Base-by-base conservation (phyloP, 1,140 invertebrate species). In the Vanessa tameamea region DNA sequence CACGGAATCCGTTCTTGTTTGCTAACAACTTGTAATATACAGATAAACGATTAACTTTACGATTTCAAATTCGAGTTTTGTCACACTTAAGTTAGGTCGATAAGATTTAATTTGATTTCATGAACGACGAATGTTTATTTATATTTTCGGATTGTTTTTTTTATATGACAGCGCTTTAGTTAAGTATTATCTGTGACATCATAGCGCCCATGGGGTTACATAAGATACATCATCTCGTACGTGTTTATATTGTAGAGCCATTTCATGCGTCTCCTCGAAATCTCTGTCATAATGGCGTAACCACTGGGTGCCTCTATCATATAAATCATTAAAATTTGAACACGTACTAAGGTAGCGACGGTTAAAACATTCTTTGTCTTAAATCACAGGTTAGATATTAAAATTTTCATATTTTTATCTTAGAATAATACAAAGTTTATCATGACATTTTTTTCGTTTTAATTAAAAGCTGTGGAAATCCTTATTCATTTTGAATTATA, bases 21-120 rank as follows among this genome's bases (percentile, higher is more conserved):
- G 88, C 82, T 84, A 88, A 91, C 87, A 85, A 87, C 87, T 86
- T 88, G 83, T 91, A 86, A 88, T 87, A 82, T 79, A 82, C 80
- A 64, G 73, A 75, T 76, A 76, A 75, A 71, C 55, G 71, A 77
- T 70, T 65, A 55, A 48, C 23, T 68, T 72, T 69, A 77, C 69
- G 68, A 70, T 74, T 37, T 37, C 47, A 66, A 64, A 69, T 68
- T 55, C 57, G 15, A 64, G 9, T 57, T 69, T 74, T 69, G 73
- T 74, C 73, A 70, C 61, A 26, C 55, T 75, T 51, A 43, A 51
- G 66, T 69, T 66, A 5, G 23, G 50, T 69, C 47, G 68, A 69
- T 69, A 47, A 64, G 63, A 61, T 61, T 31, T 15, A 37, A 11
- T 64, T 64, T 47, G 63, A 64, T 48, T 47, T 47, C 13, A 37